phyloP scores from a whole-genome alignment of 2,888 invertebrate genomes.

The Tethea ocularis region DNA sequence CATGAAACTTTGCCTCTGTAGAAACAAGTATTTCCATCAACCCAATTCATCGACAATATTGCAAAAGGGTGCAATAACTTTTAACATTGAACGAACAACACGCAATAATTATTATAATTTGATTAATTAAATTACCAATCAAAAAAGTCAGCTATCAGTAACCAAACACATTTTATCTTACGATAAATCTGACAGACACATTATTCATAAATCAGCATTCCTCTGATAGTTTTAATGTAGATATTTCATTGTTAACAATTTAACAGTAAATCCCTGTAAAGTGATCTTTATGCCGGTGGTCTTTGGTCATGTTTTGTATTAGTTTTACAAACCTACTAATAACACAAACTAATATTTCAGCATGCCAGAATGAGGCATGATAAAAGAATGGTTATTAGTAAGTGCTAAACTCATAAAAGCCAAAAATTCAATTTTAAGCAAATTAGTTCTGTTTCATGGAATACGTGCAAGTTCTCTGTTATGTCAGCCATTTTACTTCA shows the following conservation, averaged over 20 bases:
- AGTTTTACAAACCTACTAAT: not conserved
- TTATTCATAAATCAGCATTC: constrained; percentile 4
- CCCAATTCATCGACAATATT: not conserved
- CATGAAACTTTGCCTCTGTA: not conserved
- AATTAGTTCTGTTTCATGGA: too few species aligned
- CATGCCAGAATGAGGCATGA: not conserved
- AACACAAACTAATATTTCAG: not conserved
- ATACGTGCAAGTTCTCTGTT: not conserved
- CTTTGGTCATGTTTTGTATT: not conserved
- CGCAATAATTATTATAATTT: constrained; percentile 8
- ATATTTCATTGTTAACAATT: constrained; percentile 4
- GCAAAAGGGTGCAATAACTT: not conserved
- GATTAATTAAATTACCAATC: not conserved
- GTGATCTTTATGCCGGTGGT: constrained; percentile 4
- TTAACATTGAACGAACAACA: constrained; percentile 10
- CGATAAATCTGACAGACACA: not conserved
- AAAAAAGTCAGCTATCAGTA: not conserved
- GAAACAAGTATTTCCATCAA: not conserved
- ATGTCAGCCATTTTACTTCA: not conserved
- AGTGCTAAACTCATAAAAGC: not conserved
- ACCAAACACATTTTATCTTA: not conserved
- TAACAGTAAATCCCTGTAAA: constrained; percentile 9
- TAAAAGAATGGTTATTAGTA: not conserved
- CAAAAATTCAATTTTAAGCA: too few species aligned
- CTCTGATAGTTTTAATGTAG: constrained; percentile 6